These are phyloP conservation scores for Microplitis demolitor DNA, from an alignment of 1,140 invertebrate genomes.

Conservation along the genomic window DNA sequence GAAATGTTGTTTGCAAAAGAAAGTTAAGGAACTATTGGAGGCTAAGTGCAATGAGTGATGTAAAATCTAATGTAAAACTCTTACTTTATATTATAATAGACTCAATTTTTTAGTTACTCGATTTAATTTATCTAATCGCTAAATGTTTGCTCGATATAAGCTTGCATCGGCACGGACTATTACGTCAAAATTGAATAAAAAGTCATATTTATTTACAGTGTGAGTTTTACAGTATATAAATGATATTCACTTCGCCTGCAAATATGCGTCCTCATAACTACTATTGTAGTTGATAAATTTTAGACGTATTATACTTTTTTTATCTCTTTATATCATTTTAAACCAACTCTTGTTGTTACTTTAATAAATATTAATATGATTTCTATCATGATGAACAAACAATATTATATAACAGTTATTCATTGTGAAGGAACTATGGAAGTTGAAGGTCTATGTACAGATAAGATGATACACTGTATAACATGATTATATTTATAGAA, in stretches of 20 bases:
- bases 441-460: slow-evolving; percentile 59
- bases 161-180: slow-evolving; percentile 4
- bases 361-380: slow-evolving; percentile 57
- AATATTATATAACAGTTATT: slow-evolving; percentile 44
- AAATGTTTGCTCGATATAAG: slow-evolving; percentile 2
- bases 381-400: slow-evolving; percentile 50
- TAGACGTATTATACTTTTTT: slow-evolving; percentile 28
- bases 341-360: slow-evolving; percentile 54
- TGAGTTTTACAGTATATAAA: slow-evolving; percentile 20
- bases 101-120: neutral
- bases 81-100: slow-evolving; percentile 4
- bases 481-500: slow-evolving; percentile 46
- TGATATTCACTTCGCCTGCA: slow-evolving; percentile 23
- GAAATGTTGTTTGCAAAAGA: slow-evolving; percentile 12
- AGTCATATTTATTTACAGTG: neutral
- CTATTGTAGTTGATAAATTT: slow-evolving; percentile 5
- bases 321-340: slow-evolving; percentile 49
- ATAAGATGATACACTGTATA: slow-evolving; percentile 49
- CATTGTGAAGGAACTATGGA: slow-evolving; percentile 45
- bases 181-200: slow-evolving; percentile 5
- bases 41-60: slow-evolving; percentile 37
- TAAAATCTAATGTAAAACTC: slow-evolving; percentile 37
- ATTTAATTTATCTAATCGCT: neutral
- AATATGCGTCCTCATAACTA: slow-evolving; percentile 3
- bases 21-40: slow-evolving; percentile 27